Evolutionary conservation across 1,140 invertebrate species (phyloP).

Genomic region (Trissolcus basalis): DNA sequence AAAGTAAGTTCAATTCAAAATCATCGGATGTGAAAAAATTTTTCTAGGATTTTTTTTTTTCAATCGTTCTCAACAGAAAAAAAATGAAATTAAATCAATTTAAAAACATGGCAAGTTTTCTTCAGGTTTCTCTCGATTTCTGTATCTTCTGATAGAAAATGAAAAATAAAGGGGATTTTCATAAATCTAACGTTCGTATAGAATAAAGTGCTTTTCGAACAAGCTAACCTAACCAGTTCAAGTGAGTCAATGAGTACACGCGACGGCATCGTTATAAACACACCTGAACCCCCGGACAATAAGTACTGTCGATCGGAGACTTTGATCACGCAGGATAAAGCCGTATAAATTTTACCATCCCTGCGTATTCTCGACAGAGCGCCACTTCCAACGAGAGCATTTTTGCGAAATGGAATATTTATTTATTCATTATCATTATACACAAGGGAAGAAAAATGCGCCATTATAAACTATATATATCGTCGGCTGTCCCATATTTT

Average conservation of each 20-base stretch:
- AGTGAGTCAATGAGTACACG: conserved; percentile 33
- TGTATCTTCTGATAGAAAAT: too few species aligned
- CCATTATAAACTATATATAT: conserved; percentile 34
- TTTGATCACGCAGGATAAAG: conserved; percentile 49
- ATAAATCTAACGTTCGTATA: too few species aligned
- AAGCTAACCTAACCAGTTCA: conserved; percentile 31
- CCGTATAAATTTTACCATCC: conserved; percentile 51
- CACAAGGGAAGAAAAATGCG: conserved; percentile 12
- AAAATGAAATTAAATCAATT: too few species aligned
- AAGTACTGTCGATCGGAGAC: conserved; percentile 51
- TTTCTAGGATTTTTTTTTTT: too few species aligned
- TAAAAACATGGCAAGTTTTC: too few species aligned
- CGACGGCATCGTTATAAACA: conserved; percentile 49
- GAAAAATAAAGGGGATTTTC: too few species aligned
- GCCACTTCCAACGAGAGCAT: conserved; percentile 28
- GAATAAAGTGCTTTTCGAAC: too few species aligned
- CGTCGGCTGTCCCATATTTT: conserved; percentile 51
- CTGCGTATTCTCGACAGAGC: conserved; percentile 25
- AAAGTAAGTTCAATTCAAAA: too few species aligned
- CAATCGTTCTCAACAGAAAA: too few species aligned
- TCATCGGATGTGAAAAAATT: too few species aligned
- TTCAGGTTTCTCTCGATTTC: too few species aligned
- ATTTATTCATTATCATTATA: conserved; percentile 42
- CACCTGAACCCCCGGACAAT: conserved; percentile 39
- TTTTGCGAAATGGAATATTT: conserved; percentile 42